Evolutionary conservation across 2,797 vertebrate species (phyloP).

Genomic region (Chelon auratus): DNA sequence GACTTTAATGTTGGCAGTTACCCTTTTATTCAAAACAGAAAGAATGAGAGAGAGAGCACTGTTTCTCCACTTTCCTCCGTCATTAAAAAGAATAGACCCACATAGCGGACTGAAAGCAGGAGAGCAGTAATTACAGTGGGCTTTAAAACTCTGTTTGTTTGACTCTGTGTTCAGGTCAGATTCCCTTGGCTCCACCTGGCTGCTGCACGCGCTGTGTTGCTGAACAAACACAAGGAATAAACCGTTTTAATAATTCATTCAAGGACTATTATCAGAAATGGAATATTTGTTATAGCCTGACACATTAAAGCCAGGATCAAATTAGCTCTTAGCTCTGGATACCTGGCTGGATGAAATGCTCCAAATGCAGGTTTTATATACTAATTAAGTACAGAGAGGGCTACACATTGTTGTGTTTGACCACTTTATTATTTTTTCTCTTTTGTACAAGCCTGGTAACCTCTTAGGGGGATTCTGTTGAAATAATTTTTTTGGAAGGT

Average conservation of each 20-base stretch:
- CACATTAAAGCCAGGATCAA: slow-evolving; percentile 50
- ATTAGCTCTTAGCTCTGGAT: slow-evolving; percentile 61
- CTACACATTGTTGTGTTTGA: slow-evolving; percentile 44
- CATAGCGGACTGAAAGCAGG: slow-evolving; percentile 38
- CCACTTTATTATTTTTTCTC: slow-evolving; percentile 40
- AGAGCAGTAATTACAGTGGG: slow-evolving; percentile 69
- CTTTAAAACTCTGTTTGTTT: slow-evolving; percentile 75
- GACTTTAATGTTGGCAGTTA: slow-evolving; percentile 75
- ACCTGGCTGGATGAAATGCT: slow-evolving; percentile 63
- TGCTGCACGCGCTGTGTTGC: slow-evolving; percentile 33
- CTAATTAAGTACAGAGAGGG: slow-evolving; percentile 62
- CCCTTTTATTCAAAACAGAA: slow-evolving; percentile 67
- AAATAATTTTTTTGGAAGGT: slow-evolving; percentile 22
- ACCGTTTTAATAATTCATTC: slow-evolving; percentile 71
- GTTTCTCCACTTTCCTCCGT: slow-evolving; percentile 64
- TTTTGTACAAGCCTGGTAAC: slow-evolving; percentile 25
- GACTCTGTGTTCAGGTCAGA: slow-evolving; percentile 73
- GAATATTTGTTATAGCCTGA: slow-evolving; percentile 58
- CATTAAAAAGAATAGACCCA: slow-evolving; percentile 67
- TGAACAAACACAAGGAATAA: slow-evolving; percentile 50
- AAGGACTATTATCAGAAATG: slow-evolving; percentile 70
- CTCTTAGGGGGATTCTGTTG: slow-evolving; percentile 33
- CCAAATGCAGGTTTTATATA: slow-evolving; percentile 67
- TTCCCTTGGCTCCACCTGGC: slow-evolving; percentile 69
- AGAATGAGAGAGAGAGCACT: slow-evolving; percentile 50